These are phyloP conservation scores for Meloidogyne exigua DNA, from an alignment of 1,140 invertebrate genomes.

Conservation along the genomic window DNA sequence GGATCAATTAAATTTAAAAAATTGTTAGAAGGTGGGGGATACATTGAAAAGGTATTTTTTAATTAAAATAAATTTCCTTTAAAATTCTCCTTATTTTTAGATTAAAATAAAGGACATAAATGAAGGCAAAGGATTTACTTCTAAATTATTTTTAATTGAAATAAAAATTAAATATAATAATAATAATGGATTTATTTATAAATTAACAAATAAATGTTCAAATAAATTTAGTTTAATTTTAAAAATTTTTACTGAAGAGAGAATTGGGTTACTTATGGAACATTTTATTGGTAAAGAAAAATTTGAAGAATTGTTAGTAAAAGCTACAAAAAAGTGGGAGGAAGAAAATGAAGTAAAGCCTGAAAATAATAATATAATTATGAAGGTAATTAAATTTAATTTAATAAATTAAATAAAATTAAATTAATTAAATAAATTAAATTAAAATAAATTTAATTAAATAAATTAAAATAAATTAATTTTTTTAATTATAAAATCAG, in stretches of 20 bases:
- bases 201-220: not conserved
- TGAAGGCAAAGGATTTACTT: constrained; percentile 21
- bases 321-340: not conserved
- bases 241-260: constrained; percentile 8
- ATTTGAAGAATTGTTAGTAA: not conserved
- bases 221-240: not conserved
- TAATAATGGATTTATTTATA: not conserved
- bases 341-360: not conserved
- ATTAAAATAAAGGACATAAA: constrained; percentile 8
- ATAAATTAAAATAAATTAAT: too few relatives aligned
- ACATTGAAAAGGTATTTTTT: not conserved
- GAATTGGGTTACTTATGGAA: constrained; percentile 6
- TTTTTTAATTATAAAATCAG: too few relatives aligned
- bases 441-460: constrained; percentile 4
- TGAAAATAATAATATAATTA: not conserved
- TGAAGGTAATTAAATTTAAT: not conserved
- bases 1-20: not conserved
- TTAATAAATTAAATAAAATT: not conserved
- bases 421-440: not conserved
- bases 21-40: not conserved
- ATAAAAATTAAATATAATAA: not conserved
- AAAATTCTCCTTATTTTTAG: not conserved
- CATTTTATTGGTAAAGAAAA: constrained; percentile 18
- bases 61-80: too few relatives aligned
- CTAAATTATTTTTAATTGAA: not conserved